Evolutionary conservation across 2,888 invertebrate genomes (phyloP).

Genomic region (Apamea anceps): DNA sequence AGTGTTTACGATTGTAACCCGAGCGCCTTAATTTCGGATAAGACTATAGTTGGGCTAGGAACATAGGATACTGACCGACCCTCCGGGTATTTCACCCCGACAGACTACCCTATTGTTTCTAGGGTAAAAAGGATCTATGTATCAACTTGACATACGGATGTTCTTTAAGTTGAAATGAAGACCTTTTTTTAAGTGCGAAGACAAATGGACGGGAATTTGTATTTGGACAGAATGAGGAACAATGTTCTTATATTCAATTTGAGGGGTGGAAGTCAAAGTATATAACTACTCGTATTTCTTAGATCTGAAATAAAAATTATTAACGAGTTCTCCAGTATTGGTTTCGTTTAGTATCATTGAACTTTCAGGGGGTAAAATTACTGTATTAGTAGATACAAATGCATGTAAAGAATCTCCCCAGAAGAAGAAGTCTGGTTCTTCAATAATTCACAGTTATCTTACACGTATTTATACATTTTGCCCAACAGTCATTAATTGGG

Average conservation of each 20-base stretch:
- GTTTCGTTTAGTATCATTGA: neutral
- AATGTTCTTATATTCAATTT: neutral
- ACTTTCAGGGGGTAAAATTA: neutral
- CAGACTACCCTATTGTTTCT: neutral
- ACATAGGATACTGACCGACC: neutral
- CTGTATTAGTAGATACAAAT: neutral
- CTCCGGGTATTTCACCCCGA: neutral
- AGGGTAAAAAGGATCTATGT: constrained; percentile 25
- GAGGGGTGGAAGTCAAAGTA: neutral
- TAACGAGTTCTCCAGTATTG: neutral
- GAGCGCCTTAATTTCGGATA: constrained; percentile 20
- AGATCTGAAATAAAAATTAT: neutral
- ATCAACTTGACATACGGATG: constrained; percentile 16
- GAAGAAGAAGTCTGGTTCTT: neutral
- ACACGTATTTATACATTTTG: neutral
- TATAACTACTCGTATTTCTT: neutral
- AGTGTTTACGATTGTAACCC: constrained; percentile 22
- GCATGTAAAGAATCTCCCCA: too few relatives aligned
- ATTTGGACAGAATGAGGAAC: neutral
- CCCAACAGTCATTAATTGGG: neutral
- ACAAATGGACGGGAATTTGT: neutral
- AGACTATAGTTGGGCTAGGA: neutral
- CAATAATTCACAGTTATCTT: neutral
- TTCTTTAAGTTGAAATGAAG: constrained; percentile 15
- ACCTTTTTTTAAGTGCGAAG: neutral